A percentile compares a stretch with the other conserved stretches of the same genome.
Conservation (phyloP, 2,113 vertebrate genomes). For the Oceanodroma tethys region DNA sequence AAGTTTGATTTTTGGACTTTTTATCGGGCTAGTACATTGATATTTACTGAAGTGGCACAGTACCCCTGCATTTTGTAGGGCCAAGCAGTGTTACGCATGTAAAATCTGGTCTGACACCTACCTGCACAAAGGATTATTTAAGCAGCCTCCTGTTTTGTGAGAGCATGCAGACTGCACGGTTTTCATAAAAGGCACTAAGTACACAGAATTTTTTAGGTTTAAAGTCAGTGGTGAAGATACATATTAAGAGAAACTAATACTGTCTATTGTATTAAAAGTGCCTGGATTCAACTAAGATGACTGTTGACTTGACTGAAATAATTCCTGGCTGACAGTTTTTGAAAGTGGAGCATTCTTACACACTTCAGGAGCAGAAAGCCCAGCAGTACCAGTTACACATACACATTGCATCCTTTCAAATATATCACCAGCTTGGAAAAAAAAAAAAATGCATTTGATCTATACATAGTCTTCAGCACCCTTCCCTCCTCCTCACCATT, state of each 20-base stretch:
- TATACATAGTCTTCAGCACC: background rate
- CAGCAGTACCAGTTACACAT: constrained; percentile 64
- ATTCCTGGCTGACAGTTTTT: background rate
- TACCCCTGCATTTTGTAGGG: background rate
- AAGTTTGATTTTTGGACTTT: background rate
- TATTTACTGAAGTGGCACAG: background rate
- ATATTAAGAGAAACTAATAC: background rate
- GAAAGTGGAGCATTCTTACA: background rate
- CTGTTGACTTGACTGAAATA: background rate
- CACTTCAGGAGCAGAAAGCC: background rate
- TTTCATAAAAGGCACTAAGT: background rate
- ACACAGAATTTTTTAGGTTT: background rate
- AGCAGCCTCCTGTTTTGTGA: background rate
- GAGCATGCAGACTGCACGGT: background rate
- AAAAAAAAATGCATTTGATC: background rate
- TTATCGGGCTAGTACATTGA: background rate
- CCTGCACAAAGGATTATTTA: background rate
- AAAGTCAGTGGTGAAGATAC: background rate
- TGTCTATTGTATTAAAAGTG: background rate
- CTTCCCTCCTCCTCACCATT: background rate
- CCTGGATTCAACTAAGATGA: background rate
- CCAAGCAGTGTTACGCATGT: background rate
- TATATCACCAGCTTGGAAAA: background rate
- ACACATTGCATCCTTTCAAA: constrained; percentile 46
- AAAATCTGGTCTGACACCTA: background rate